Evolutionary conservation across 2,113 vertebrate genomes (phyloP), one percentile per base, ranked within the genome.

Genomic region (Oreamnos americanus): DNA sequence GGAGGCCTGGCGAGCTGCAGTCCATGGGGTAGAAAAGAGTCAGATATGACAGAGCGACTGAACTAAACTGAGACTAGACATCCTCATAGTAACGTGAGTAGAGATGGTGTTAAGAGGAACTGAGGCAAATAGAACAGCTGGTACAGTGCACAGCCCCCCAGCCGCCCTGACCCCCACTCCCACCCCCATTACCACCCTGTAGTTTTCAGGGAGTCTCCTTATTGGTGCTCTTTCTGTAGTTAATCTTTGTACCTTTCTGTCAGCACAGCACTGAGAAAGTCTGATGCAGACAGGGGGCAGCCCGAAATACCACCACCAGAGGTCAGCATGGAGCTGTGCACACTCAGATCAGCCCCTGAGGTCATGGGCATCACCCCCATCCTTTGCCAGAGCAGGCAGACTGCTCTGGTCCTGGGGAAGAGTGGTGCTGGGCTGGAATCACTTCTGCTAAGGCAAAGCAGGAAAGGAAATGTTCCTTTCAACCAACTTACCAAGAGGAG

Each of bases 311-410:
- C 1, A 91, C 91, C 97, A 88, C 78, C 94, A 97, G 98, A 93
- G 98, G 96, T 95, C 96, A 98, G 98, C 89, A 87, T 94, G 30
- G 91, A 97, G 96, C 93, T 82, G 33, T 89, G 43, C 83, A 86
- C 45, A 0, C 82, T 36, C 47, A 23, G 19, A 49, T 58, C 51
- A 51, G 9, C 45, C 49, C 67, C 51, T n/a, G 74, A 21, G 85
- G 51, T 91, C 47, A 7, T 33, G 6, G 19, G 23, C 11, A 8
- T 5, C 30, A 1, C 17, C 13, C 7, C 47, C 9, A 43, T 19
- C 64, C 13, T 36, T 23, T 12, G 43, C 51, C 51, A 62, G 33
- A 49, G 7, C 19, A 2, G 5, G 36, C 15, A 67, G 16, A 85
- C 47, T 30, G 39, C 88, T 13, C 23, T 81, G 30, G 33, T 64